Percentiles rank a stretch among this genome's conserved stretches.
Conservation (phyloP, 30 jellyfish, hydroid and myxozoan genomes). For the Hydra vulgaris region DNA sequence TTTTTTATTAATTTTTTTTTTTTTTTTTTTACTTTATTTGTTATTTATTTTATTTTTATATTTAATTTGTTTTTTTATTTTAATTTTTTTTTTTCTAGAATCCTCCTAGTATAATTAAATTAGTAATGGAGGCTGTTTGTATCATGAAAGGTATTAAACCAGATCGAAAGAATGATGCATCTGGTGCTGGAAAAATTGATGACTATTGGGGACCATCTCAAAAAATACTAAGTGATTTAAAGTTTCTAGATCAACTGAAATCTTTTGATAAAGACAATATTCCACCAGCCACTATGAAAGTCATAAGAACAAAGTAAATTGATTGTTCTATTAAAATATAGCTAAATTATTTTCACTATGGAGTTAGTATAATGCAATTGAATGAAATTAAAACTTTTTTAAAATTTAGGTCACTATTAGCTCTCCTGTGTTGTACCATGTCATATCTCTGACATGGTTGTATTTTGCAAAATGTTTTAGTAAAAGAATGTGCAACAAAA, state of each 20-base stretch:
- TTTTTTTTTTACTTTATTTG: background rate
- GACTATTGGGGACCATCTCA: slow-evolving; percentile 99
- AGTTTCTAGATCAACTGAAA: slow-evolving; percentile 63
- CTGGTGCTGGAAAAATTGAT: slow-evolving; percentile 93
- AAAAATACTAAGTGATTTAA: slow-evolving; percentile 74
- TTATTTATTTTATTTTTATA: no score
- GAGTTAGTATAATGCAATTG: no score
- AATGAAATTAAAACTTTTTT: no score
- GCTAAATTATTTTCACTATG: no score
- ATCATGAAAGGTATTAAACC: slow-evolving; percentile 87
- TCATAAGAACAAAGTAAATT: slow-evolving; percentile 72
- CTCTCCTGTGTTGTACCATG: no score
- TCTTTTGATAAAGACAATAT: slow-evolving; percentile 89
- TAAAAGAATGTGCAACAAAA: no score
- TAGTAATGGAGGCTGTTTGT: slow-evolving; percentile 95
- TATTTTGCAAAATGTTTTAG: no score
- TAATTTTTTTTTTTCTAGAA: slow-evolving; percentile 32
- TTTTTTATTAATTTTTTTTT: no score
- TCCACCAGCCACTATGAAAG: slow-evolving; percentile 64
- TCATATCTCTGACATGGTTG: no score
- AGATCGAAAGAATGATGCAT: slow-evolving; percentile 92
- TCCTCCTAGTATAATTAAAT: slow-evolving; percentile 87
- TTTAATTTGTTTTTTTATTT: background rate
- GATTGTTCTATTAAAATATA: background rate
- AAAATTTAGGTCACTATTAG: no score